Conservation (phyloP, 92 coral and sea anemone genomes). For the Actinernus sp. region DNA sequence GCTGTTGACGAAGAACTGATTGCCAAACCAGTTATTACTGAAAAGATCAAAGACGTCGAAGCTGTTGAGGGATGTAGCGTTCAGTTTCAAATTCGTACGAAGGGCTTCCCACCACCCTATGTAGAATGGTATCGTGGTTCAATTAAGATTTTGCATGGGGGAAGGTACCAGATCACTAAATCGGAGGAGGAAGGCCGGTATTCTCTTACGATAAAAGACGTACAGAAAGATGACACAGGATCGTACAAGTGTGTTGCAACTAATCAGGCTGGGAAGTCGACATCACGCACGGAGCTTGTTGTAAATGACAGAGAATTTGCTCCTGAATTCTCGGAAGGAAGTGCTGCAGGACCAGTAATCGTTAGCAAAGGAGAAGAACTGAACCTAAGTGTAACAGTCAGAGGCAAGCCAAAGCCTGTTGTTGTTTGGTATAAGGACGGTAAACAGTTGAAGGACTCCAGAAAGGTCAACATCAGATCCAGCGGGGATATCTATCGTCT, state of each 20-base stretch:
- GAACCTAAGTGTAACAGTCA: slow-evolving; percentile 61
- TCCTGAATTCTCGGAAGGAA: slow-evolving; percentile 48
- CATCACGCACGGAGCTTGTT: slow-evolving; percentile 56
- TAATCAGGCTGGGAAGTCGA: slow-evolving; percentile 49
- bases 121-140: slow-evolving; percentile 85
- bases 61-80: slow-evolving; percentile 78
- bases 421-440: slow-evolving; percentile 96
- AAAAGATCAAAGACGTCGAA: slow-evolving; percentile 66
- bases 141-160: slow-evolving; percentile 58
- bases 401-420: slow-evolving; percentile 88
- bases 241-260: slow-evolving; percentile 66
- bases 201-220: slow-evolving; percentile 36
- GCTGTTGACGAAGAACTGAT: slow-evolving; percentile 63
- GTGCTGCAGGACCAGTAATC: slow-evolving; percentile 51
- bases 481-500: slow-evolving; percentile 79
- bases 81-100: slow-evolving; percentile 69
- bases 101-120: slow-evolving; percentile 78
- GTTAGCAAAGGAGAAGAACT: slow-evolving; percentile 84
- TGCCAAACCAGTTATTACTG: slow-evolving; percentile 68
- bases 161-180: slow-evolving; percentile 19
- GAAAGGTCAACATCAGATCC: slow-evolving; percentile 66
- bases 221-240: slow-evolving; percentile 57
- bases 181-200: slow-evolving; percentile 39
- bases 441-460: slow-evolving; percentile 61
- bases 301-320: slow-evolving; percentile 46